Evolutionary conservation across 2,888 invertebrate species (phyloP), one percentile per base, ranked within the genome.

Genomic region (Hypercompe scribonia): DNA sequence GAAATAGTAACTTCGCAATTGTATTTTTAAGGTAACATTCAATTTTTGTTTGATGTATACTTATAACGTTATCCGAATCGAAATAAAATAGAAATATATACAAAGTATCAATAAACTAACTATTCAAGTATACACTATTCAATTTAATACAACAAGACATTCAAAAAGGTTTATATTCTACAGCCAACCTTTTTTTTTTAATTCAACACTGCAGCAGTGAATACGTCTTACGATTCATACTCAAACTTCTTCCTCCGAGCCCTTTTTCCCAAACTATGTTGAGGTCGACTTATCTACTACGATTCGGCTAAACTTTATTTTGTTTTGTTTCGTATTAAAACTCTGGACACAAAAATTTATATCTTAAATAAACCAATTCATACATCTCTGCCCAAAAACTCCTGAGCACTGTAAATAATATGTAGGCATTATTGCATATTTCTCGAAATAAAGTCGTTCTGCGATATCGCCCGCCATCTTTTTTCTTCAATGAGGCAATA

Each of bases 371-470:
- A 2, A 50, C n/a, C 18, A n/a, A 34, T 82, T 78, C 71, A 10
- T 11, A 77, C 66, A 68, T 80, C 74, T 65, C 39, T 68, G 11
- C 13, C 33, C 68, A 28, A 74, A 78, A 81, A 85, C 82, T 89
- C 84, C 80, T 81, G 81, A 86, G 84, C 72, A 81, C 81, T 72
- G 81, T 80, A 86, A 89, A 89, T 89, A 89, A 89, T 88, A 89
- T 87, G 89, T 90, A 91, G 77, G 74, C 79, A 83, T 90, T 92
- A 84, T 90, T 92, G 91, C 91, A 92, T 92, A 92, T 91, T 91
- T 89, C 89, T 87, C 88, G 86, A 86, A 89, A 88, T 87, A 89
- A 89, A 88, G 84, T 83, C 84, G 73, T 78, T 81, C 79, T 72
- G 70, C 74, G 72, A 70, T 75, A 71, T 76, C 68, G 74, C 21